phyloP scores from a whole-genome alignment of 2,797 vertebrate genomes.

The Rhynchonycteris naso region DNA sequence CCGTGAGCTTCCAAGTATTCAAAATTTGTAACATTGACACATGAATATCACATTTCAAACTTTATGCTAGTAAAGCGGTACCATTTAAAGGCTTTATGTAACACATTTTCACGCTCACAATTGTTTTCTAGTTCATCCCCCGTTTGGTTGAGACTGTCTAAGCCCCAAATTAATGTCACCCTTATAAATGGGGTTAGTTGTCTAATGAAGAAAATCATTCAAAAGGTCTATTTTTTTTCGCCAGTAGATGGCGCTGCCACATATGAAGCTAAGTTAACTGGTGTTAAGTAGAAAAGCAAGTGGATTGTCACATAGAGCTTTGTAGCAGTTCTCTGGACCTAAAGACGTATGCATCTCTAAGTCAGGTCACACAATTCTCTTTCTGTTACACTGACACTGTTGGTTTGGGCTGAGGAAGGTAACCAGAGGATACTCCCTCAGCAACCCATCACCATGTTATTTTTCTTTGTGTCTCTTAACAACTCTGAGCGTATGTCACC shows the following conservation, averaged over 20 bases:
- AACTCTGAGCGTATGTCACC: neutral
- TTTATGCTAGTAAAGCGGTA: neutral
- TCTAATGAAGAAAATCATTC: neutral
- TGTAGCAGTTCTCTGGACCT: neutral
- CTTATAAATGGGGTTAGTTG: neutral
- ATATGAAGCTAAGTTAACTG: neutral
- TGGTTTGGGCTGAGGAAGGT: neutral
- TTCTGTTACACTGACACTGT: neutral
- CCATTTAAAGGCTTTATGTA: neutral
- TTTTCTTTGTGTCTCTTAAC: neutral
- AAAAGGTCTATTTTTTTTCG: neutral
- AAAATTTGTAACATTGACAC: neutral
- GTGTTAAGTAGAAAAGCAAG: neutral
- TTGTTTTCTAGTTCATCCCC: neutral
- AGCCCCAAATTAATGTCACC: neutral
- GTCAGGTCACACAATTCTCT: neutral
- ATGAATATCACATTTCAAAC: neutral
- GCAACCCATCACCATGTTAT: no score
- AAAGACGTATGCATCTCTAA: neutral
- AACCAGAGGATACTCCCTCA: neutral
- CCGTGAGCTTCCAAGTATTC: neutral
- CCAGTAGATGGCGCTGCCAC: neutral
- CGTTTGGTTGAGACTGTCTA: neutral
- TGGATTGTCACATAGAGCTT: neutral
- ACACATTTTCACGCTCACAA: neutral